Evolutionary conservation across 2,113 vertebrate species (phyloP), one percentile per base, ranked within the genome.

Genomic region (Gobio gobio): DNA sequence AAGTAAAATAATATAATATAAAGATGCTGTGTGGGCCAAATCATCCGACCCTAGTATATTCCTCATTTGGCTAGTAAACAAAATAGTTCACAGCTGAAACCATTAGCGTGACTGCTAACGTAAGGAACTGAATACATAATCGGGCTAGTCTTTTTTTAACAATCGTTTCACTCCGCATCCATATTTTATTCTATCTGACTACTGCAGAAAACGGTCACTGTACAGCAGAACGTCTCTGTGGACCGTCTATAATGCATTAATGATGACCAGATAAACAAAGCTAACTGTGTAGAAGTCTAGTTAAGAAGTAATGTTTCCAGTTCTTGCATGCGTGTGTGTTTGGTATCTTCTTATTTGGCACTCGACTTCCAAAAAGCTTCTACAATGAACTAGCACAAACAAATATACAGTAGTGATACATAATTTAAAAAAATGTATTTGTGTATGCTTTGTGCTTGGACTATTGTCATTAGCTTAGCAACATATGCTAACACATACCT

Each of bases 211-310:
- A 77, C 49, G 7, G 45, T 51, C 68, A 26, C n/a, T 26, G 22
- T 74, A 77, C 75, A 76, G 22, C 56, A 79, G 77, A 79, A 56
- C 10, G 10, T 10, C 77, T 79, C 77, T 43, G 36, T 61, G 36
- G 56, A 61, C 74, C n/a, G 70, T 40, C 56, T 22, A 47, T 59
- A 74, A 51, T 63, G 40, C 18, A 51, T 72, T 73, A 83, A 79
- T 61, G 56, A 79, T 79, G 58, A 79, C 10, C 56, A 63, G 3
- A 51, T 40, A 61, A 79, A 61, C 54, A 61, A 79, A 78, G 29
- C 18, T n/a, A 79, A 12, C 22, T 8, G 22, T 24, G 13, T 13
- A 61, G 33, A 79, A 45, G 33, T 61, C 33, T 7, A 59, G 18
- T n/a, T 58, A 36, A 33, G 18, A 58, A 43, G 36, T 45, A 59